Conservation (phyloP, 2,113 vertebrate species). For the Zosterops lateralis region DNA sequence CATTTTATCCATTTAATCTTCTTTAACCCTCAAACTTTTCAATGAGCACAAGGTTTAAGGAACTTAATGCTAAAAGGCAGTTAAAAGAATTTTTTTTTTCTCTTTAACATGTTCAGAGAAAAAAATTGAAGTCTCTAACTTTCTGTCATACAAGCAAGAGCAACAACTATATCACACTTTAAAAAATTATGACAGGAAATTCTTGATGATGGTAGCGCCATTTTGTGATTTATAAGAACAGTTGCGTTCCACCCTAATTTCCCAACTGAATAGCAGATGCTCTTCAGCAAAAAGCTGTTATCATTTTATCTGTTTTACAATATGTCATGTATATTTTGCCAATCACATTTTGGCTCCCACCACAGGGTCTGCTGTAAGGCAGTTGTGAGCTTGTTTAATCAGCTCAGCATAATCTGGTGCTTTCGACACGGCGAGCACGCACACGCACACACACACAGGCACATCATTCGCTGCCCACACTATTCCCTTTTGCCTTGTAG, state of each 20-base stretch:
- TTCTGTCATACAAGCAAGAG: not conserved
- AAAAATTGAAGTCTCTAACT: not conserved
- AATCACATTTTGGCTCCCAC: conserved; percentile 63
- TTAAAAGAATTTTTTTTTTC: not conserved
- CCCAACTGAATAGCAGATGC: conserved; percentile 61
- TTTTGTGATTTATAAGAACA: conserved; percentile 57
- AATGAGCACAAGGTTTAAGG: not conserved
- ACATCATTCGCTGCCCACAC: not conserved
- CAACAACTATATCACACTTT: not conserved
- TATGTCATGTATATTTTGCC: conserved; percentile 67
- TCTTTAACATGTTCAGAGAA: not conserved
- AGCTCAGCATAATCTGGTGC: conserved; percentile 42
- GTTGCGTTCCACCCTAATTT: conserved; percentile 55
- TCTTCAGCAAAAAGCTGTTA: conserved; percentile 64
- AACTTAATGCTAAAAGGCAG: not conserved
- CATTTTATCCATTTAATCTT: not conserved
- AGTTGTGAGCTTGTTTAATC: conserved; percentile 55
- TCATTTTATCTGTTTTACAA: conserved; percentile 62
- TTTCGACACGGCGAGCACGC: not conserved
- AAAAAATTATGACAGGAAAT: conserved; percentile 26
- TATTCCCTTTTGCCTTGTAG: conserved; percentile 21
- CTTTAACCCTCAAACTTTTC: not conserved
- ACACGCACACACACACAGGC: not conserved
- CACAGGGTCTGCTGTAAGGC: conserved; percentile 48
- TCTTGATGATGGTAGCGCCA: not conserved